A percentile compares a stretch with the other conserved stretches of the same genome.
Conservation (phyloP, 2,888 invertebrate species). For the Xylota segnis region DNA sequence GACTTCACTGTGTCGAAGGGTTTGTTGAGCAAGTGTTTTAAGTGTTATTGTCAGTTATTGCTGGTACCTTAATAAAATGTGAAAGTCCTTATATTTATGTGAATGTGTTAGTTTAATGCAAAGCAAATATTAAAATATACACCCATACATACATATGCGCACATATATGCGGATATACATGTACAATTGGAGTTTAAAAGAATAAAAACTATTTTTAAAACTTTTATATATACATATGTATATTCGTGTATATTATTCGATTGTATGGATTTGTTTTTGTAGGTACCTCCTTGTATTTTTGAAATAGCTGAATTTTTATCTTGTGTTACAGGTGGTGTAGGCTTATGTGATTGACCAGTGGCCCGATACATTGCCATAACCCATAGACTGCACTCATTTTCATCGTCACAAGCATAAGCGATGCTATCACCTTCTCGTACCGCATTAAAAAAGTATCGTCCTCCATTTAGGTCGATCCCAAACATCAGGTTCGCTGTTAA, state of each 20-base stretch:
- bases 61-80: no score
- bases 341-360: conserved; percentile 99
- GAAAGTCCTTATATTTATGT: neutral
- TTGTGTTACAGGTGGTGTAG: conserved; percentile 95
- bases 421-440: conserved; percentile 99
- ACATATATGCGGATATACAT: conserved; percentile 8
- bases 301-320: conserved; percentile 94
- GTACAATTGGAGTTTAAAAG: neutral
- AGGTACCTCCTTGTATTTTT: conserved; percentile 91
- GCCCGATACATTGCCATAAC: conserved; percentile 99
- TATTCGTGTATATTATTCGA: conserved; percentile 24
- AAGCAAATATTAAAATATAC: conserved; percentile 26
- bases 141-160: conserved; percentile 1
- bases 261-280: conserved; percentile 75
- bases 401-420: conserved; percentile 97
- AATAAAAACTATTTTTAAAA: neutral
- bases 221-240: conserved; percentile 2
- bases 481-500: conserved; percentile 94
- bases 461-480: conserved; percentile 96
- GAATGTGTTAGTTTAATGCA: conserved; percentile 9
- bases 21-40: no score
- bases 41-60: no score
- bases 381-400: conserved; percentile 99
- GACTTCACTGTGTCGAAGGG: no score
- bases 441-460: conserved; percentile 98